Base-by-base conservation (phyloP, 2,888 invertebrate genomes). In the Zelleria hepariella region DNA sequence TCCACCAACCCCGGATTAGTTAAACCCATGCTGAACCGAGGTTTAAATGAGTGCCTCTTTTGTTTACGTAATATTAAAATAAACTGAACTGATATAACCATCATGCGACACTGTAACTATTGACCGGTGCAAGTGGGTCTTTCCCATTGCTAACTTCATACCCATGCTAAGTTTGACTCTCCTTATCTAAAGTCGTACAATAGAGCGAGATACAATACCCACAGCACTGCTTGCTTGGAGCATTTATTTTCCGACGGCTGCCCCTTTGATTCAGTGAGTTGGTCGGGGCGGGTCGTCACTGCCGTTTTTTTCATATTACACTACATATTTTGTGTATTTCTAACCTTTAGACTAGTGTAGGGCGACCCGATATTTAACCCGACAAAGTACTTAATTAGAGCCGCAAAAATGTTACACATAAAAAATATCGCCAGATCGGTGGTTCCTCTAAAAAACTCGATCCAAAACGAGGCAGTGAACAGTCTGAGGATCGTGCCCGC, bases 341-440 rank as follows among this genome's bases (percentile, higher is more conserved):
- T 24, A 53, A 53, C 55, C 74, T 72, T 72, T 73, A 72, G 68
- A 73, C 70, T 68, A 76, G 75, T 76, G 80, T 82, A 80, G 78
- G 80, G 78, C 87, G 86, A 78, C 86, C 86, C 86, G 79, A 78
- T 42, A 75, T 74, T 80, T 72, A 66, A 77, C 77, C 80, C 79
- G 79, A 77, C 65, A 64, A 69, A 78, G 80, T 85, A 83, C 79
- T 80, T 83, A 82, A 71, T 15, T 15, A 15, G 69, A 70, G 68
- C 70, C 65, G 66, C 71, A 90, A 75, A 78, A 2, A 94, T 95
- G 94, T 93, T 94, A 82, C 94, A 94, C 76, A 81, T 94, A 66
- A 94, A 92, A 82, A 92, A 90, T 73, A 89, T 94, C 69, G 91
- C 93, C 51, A 92, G 92, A 77, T 87, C 90, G 61, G 89, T 86